phyloP scores from a whole-genome alignment of 2,113 vertebrate genomes.

The Dascyllus trimaculatus region DNA sequence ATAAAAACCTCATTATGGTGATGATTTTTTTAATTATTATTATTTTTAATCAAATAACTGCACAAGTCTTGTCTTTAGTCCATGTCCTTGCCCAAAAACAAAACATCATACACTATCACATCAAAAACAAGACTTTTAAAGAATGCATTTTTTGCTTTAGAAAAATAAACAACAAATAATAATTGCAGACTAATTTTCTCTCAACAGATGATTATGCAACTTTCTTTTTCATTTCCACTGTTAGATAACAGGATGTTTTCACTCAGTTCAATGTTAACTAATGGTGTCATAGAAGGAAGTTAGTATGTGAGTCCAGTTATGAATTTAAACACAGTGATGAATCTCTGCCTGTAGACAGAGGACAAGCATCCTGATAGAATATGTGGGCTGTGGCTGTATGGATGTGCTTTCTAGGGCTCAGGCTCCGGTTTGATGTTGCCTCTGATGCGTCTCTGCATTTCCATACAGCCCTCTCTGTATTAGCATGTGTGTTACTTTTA shows the following conservation, averaged over 20 bases:
- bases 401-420: not conserved
- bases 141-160: too few relatives aligned
- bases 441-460: constrained; percentile 4
- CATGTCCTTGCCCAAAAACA: too few relatives aligned
- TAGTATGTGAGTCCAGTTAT: not conserved
- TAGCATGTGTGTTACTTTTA: constrained; percentile 19
- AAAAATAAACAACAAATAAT: too few relatives aligned
- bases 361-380: not conserved
- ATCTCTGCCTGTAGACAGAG: not conserved
- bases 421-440: constrained; percentile 6
- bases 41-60: too few relatives aligned
- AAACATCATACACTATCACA: too few relatives aligned
- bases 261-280: not conserved
- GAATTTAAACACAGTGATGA: not conserved
- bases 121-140: too few relatives aligned
- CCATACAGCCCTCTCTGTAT: not conserved
- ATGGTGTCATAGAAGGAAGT: not conserved
- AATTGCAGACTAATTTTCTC: too few relatives aligned
- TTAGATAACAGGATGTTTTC: not conserved
- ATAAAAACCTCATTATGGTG: too few relatives aligned
- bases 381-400: not conserved
- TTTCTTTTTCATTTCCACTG: too few relatives aligned
- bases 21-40: too few relatives aligned
- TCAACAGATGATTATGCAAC: too few relatives aligned
- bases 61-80: too few relatives aligned